A percentile compares a stretch with the other conserved stretches of the same genome.
These are phyloP conservation scores for Odontamblyopus lacepedii DNA, from an alignment of 2,797 vertebrate species.

Conservation along the genomic window DNA sequence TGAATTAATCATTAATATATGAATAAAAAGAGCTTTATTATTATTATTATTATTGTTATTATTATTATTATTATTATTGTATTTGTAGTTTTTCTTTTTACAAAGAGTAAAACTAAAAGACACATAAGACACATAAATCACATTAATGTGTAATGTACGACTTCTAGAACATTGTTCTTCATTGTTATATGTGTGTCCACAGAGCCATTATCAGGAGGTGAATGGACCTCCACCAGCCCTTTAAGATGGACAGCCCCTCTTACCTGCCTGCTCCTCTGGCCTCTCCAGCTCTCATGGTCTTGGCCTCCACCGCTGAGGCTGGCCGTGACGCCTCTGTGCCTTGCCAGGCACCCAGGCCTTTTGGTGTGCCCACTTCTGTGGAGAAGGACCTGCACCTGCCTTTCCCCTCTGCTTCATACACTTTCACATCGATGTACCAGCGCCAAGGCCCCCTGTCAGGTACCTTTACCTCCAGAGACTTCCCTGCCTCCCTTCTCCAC, in stretches of 20 bases:
- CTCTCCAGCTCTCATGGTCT: conserved; percentile 96
- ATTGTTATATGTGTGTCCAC: conserved; percentile 15
- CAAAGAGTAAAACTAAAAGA: not conserved
- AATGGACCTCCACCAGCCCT: conserved; percentile 99
- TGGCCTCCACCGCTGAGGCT: conserved; percentile 94
- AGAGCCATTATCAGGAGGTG: conserved; percentile 67
- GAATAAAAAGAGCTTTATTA: not conserved
- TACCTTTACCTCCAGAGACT: conserved; percentile 91
- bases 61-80: not conserved
- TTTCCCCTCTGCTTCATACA: conserved; percentile 95
- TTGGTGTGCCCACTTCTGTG: conserved; percentile 90
- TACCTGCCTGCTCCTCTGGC: conserved; percentile 95
- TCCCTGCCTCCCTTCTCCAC: conserved; percentile 93
- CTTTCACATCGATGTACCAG: conserved; percentile 98
- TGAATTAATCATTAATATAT: not conserved
- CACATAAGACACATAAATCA: not conserved
- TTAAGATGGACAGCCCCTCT: conserved; percentile 99
- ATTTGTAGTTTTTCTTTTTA: not conserved
- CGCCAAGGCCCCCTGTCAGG: conserved; percentile 91
- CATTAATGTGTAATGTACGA: not conserved
- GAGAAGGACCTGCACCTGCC: conserved; percentile 97
- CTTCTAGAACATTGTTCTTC: not conserved
- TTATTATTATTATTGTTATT: not conserved
- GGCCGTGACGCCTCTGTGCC: conserved; percentile 95
- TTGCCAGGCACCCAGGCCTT: conserved; percentile 92